Percentiles rank a stretch among this genome's conserved stretches.
phyloP scores from a whole-genome alignment of 2,113 vertebrate genomes.

The human (Homo sapiens) region GRCh38 chr5:167639501-167640000 shows the following conservation, averaged over 20 bases:
- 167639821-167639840: not conserved
- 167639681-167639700: not conserved
- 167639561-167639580: not conserved
- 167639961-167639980: not conserved
- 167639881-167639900: not conserved
- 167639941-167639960: not conserved
- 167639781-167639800: not conserved
- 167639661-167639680: not conserved
- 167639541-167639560: not conserved
- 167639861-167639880: not conserved
- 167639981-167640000: not conserved
- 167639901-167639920: not conserved
- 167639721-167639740: not conserved
- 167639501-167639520: not conserved
- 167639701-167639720: not conserved
- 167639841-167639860: not conserved
- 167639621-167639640: not conserved
- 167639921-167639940: not conserved
- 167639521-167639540: not conserved
- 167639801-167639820: not conserved
- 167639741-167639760: not conserved
- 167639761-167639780: not conserved
- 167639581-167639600: not conserved
- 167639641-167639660: not conserved
- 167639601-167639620: not conserved